A percentile compares a stretch with the other conserved stretches of the same genome.
These are phyloP conservation scores for Sitophilus oryzae DNA, from an alignment of 1,140 invertebrate genomes.

Conservation along the genomic window DNA sequence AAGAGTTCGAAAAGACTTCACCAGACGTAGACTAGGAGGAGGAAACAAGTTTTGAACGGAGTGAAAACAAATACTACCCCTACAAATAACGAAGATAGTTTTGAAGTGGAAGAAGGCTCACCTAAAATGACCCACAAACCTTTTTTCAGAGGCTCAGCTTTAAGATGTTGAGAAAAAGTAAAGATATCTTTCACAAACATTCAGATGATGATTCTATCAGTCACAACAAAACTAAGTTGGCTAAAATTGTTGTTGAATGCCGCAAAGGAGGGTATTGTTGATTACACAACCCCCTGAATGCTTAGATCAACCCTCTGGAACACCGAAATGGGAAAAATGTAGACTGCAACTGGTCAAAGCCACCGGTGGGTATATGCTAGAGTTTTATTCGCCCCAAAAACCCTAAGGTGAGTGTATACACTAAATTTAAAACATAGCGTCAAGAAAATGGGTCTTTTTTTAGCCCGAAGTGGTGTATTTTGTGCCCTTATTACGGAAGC, in stretches of 20 bases:
- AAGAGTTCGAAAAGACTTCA: constrained; percentile 74
- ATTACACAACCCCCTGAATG: constrained; percentile 87
- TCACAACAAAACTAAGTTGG: constrained; percentile 78
- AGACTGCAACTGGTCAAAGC: constrained; percentile 84
- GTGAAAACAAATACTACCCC: constrained; percentile 42
- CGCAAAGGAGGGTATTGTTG: constrained; percentile 88
- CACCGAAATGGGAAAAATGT: constrained; percentile 93
- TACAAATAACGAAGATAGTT: constrained; percentile 63
- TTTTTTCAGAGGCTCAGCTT: constrained; percentile 81
- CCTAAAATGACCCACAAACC: constrained; percentile 74
- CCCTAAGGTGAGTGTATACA: constrained; percentile 50
- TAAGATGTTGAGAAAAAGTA: constrained; percentile 73
- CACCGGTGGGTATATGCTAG: constrained; percentile 87
- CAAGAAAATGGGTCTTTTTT: too few relatives aligned
- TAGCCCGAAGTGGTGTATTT: constrained; percentile 90
- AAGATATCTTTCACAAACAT: constrained; percentile 84
- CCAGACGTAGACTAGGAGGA: too few relatives aligned
- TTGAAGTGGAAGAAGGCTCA: constrained; percentile 69
- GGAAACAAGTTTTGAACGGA: constrained; percentile 52
- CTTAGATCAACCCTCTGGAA: constrained; percentile 69
- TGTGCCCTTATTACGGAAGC: constrained; percentile 92
- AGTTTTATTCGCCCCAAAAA: constrained; percentile 93
- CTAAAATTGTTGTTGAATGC: constrained; percentile 88
- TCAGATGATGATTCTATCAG: constrained; percentile 77
- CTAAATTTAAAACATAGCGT: too few relatives aligned